phyloP scores from a whole-genome alignment of 2,797 vertebrate genomes.

The Hephaestus fuliginosus region DNA sequence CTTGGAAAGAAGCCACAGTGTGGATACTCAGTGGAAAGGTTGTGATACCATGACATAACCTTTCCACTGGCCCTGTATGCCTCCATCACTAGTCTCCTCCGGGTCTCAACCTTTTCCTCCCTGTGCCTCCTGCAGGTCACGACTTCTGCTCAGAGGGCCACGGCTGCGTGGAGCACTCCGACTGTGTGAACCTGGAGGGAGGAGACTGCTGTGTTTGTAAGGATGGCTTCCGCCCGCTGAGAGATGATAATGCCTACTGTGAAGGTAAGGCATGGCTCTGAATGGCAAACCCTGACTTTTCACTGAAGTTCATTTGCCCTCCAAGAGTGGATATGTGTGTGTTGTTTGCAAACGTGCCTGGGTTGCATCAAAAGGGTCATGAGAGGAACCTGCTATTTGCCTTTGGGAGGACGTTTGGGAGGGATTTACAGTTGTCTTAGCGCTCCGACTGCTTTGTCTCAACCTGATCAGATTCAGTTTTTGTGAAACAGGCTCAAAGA shows the following conservation, averaged over 20 bases:
- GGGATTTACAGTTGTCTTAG: conserved; percentile 4
- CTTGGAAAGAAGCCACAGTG: conserved; percentile 1
- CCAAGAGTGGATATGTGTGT: neutral
- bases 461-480: neutral
- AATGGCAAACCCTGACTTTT: conserved; percentile 42
- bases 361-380: conserved; percentile 17
- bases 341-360: neutral
- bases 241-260: conserved; percentile 96
- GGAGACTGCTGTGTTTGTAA: conserved; percentile 93
- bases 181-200: conserved; percentile 94
- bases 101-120: conserved; percentile 56
- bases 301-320: conserved; percentile 39
- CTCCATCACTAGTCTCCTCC: conserved; percentile 43
- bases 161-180: conserved; percentile 93
- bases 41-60: conserved; percentile 26
- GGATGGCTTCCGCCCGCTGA: conserved; percentile 94
- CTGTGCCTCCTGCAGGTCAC: conserved; percentile 85
- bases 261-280: conserved; percentile 88
- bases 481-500: conserved; percentile 14
- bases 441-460: neutral
- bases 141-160: conserved; percentile 95
- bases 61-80: conserved; percentile 26
- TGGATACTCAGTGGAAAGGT: conserved; percentile 7
- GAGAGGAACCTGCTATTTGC: neutral
- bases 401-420: neutral